Base-by-base conservation (phyloP, 2,113 vertebrate species). In the Hippopotamus amphibius region DNA sequence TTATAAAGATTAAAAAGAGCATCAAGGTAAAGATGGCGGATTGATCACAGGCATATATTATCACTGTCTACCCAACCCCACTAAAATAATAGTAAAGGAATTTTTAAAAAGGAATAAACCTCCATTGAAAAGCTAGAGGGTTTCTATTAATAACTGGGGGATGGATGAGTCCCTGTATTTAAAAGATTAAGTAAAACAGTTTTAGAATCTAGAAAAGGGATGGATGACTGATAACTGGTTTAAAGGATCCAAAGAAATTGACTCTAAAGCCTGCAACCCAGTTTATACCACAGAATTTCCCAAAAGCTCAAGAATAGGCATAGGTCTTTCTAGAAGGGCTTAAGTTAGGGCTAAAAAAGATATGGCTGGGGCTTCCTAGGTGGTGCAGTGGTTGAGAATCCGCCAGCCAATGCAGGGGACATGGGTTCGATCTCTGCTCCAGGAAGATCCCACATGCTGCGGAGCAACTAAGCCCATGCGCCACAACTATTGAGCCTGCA, bases 1-100 rank as follows among this genome's bases (percentile, higher is more conserved):
- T 84, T 90, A 22, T 69, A 76, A 89, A 90, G 65, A 71, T 79
- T 84, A 83, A 85, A 65, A 72, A 61, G 3, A 90, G n/a, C 69
- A 55, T 93, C 43, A 90, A 80, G 46, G 37, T 65, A 65, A 79
- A 79, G 28, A 41, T 88, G 53, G n/a, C 37, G 81, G 55, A 72
- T 85, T 71, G 69, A 61, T 77, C 28, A 74, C 22, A 95, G 48
- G 72, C 12, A 21, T 71, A 55, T 71, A 84, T 57, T 72, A 22
- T 85, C 16, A 69, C n/a, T 93, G 59, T 83, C 84, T 93, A 50
- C 30, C 30, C 65, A 65, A 0, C 59, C 55, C 22, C 53, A 96
- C 22, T 83, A 89, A 96, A 63, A 3, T 77, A 43, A 93, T 15
- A 37, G n/a, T 79, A 48, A 95, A 87, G 82, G 37, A 74, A 66